Evolutionary conservation across 2,888 invertebrate genomes (phyloP), one percentile per base, ranked within the genome.

Genomic region (Branchellion lobata): DNA sequence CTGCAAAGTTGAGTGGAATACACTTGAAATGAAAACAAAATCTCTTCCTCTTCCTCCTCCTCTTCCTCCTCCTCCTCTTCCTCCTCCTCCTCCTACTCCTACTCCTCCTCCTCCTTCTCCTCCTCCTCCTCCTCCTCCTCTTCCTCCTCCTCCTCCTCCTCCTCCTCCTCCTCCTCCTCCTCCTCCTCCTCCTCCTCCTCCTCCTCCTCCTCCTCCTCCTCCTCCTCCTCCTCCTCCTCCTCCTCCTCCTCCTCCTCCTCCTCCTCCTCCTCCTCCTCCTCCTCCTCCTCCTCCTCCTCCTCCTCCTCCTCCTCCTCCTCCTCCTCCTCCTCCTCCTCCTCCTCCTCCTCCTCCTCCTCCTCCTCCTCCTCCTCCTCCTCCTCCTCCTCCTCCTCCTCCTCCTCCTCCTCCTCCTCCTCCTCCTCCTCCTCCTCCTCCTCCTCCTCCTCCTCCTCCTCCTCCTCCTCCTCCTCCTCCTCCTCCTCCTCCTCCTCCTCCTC

Each of bases 401-500:
- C 71, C 29, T 71, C 71, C 29, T 71, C 69, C 29, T 69, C 69
- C 5, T 74, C 74, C 3, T 74, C 47, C 8, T 51, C 53, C 14
- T 51, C 53, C 14, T 68, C 69, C 11, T 53, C 34, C 14, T 77
- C 76, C 5, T 77, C 65, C n/a, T 61, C 65, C 24, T 68, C 33
- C 21, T 77, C 61, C 2, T 77, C 61, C 11, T 74, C 47, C 21
- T 77, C 77, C 33, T 77, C 77, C 31, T 77, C 77, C 21, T 77
- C 31, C 1, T 77, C 77, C 31, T 77, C 65, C 31, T 73, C 74
- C 33, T 76, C 76, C 24, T 76, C 76, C 21, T 76, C 76, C 8
- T 76, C 76, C 21, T 76, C 76, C 8, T 76, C 76, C 51, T 76
- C 76, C 21, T 76, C n/a, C 47, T 24, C 51, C 31, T 34, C 76